phyloP scores from a whole-genome alignment of 2,113 vertebrate genomes.

The Ploceus nigricollis region DNA sequence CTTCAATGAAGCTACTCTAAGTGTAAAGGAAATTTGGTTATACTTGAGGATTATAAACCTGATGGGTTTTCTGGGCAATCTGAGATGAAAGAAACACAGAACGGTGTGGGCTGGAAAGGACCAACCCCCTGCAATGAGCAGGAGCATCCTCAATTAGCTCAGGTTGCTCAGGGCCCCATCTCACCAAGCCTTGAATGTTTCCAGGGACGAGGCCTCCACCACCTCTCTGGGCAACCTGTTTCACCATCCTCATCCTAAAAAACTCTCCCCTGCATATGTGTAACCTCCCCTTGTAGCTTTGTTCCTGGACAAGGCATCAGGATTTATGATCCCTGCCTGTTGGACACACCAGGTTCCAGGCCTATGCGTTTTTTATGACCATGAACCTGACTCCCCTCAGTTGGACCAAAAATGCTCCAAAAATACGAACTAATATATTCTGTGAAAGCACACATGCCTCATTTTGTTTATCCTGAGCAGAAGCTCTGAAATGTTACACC shows the following conservation, averaged over 20 bases:
- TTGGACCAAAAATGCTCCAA: background rate
- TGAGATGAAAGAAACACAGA: background rate
- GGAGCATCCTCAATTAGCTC: background rate
- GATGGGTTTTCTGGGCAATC: background rate
- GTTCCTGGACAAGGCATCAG: background rate
- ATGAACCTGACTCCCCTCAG: background rate
- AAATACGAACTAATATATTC: background rate
- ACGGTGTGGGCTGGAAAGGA: background rate
- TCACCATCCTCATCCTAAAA: background rate
- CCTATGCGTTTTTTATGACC: rapidly evolving
- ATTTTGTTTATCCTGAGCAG: background rate
- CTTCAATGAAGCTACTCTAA: background rate
- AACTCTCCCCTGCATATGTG: background rate
- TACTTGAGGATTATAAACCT: background rate
- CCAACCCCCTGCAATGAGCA: background rate
- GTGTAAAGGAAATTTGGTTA: background rate
- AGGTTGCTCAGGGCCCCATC: background rate
- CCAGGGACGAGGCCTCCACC: background rate
- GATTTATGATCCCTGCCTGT: background rate
- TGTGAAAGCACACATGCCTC: background rate
- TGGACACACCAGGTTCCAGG: background rate
- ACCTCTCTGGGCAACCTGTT: background rate
- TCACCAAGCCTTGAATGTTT: background rate
- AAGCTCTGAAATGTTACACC: background rate
- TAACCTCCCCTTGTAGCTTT: background rate